Evolutionary conservation across 2,113 vertebrate species (phyloP), one percentile per base, ranked within the genome.

Genomic region (Nycticebus coucang): DNA sequence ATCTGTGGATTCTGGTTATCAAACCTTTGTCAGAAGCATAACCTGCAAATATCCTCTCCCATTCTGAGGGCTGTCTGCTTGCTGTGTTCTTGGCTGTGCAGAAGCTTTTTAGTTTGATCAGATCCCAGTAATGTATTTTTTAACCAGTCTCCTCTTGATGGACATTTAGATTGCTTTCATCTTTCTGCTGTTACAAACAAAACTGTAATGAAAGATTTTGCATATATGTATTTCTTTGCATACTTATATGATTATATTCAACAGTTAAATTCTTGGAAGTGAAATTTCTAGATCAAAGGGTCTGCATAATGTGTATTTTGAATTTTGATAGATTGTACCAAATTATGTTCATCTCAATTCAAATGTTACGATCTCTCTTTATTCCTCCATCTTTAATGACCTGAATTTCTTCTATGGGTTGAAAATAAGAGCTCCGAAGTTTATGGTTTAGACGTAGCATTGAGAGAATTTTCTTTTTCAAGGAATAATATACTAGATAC

Each of bases 191-290:
- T 88, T 59, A 89, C 74, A 94, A 95, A 96, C 81, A 97, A 85
- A 95, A 62, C 68, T 33, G 11, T 72, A 86, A 75, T 64, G 75
- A 79, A 55, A 55, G 62, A 12, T 82, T 68, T 60, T 90, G 22
- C 55, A n/a, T 86, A 45, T 79, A 0, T 69, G 45, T 57, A 50
- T 89, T 37, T 92, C 92, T 96, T 96, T 96, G 82, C 85, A 79
- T 96, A 86, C 78, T 96, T 93, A 62, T 5, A 33, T 86, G 93
- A 96, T 97, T 95, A 85, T 79, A 64, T 77, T 96, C 87, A 66
- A 88, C 92, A 96, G 79, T 96, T 91, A 94, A 95, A 96, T 93
- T 93, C 93, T 93, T 93, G 89, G 89, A 94, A 93, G 79, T 60
- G 53, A 81, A 79, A 93, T 91, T 80, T 59, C 91, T 86, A 75